Evolutionary conservation across 2,113 vertebrate species (phyloP), one percentile per base, ranked within the genome.

Genomic region (Python bivittatus): DNA sequence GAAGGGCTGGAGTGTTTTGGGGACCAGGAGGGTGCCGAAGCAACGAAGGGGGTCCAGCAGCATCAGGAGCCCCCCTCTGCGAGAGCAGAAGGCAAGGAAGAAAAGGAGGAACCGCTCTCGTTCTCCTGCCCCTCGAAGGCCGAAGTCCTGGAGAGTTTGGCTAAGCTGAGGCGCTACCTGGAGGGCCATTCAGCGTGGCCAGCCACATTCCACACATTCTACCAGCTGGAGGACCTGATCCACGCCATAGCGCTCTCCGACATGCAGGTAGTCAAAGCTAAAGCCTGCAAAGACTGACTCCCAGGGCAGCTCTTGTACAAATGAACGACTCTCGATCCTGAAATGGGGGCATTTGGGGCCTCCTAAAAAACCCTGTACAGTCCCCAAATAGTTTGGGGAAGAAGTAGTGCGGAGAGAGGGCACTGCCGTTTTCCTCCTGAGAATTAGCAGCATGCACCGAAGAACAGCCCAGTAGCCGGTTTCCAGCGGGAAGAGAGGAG

Each of bases 131-230:
- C 96, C 64, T 94, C 96, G 0, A 93, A 95, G 61, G 7, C 27
- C 22, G 95, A 96, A 87, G 94, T 95, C 0, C 93, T 95, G 96
- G 90, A 83, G 17, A 95, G 96, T 79, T 58, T 97, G 95, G 96
- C 95, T 83, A 96, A 93, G 0, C 93, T 97, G 84, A 88, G 96
- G 91, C 91, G 96, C 52, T 97, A 95, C 91, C 95, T 97, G 90
- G 96, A 96, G 88, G 96, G 94, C 91, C 94, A 94, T 38, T 91
- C 94, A 38, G 95, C 92, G 2, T 91, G 95, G 0, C 93, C 96
- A 0, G 64, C 91, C 2, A 86, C 90, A 48, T 95, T 97, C 93
- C 95, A 95, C 88, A 88, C 94, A 0, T 97, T 97, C 94, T 97
- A 97, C 0, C 79, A 94, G 87, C 92, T 97, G 91, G 96, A 97